Evolutionary conservation across 2,797 vertebrate species (phyloP).

Genomic region (Pseudopleuronectes americanus): DNA sequence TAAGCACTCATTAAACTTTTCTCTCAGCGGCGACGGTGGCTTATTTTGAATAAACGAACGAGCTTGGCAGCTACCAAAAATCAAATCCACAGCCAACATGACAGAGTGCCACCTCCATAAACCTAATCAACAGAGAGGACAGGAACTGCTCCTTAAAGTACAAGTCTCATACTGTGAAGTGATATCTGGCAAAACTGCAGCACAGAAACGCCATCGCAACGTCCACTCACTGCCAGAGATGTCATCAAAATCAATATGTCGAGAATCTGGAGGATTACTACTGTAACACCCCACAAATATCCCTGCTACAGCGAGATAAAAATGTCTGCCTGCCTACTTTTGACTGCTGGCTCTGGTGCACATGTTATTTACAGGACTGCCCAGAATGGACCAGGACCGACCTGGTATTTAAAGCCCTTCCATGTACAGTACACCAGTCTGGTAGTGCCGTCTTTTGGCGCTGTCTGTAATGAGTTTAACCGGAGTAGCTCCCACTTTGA

Average conservation of each 20-base stretch:
- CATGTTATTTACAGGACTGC: constrained; percentile 63
- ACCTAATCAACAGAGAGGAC: background rate
- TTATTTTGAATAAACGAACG: constrained; percentile 4
- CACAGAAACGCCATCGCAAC: constrained; percentile 2
- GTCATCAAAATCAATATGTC: constrained; percentile 61
- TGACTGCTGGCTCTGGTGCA: constrained; percentile 48
- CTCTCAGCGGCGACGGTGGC: background rate
- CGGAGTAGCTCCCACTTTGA: constrained; percentile 70
- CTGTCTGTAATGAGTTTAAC: constrained; percentile 74
- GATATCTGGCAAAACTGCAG: constrained; percentile 16
- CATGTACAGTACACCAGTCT: constrained; percentile 51
- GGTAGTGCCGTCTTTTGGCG: constrained; percentile 56
- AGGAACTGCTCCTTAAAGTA: background rate
- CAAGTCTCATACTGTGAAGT: background rate
- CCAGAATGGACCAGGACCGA: constrained; percentile 60
- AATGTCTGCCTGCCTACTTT: constrained; percentile 56
- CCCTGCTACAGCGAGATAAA: constrained; percentile 46
- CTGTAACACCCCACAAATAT: constrained; percentile 55
- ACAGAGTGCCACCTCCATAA: background rate
- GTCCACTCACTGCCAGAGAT: constrained; percentile 40
- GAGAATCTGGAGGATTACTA: constrained; percentile 55
- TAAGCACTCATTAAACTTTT: background rate
- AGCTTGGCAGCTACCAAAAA: background rate
- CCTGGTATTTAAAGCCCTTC: constrained; percentile 70
- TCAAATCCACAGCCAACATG: background rate